A percentile compares a stretch with the other conserved stretches of the same genome.
phyloP scores from a whole-genome alignment of 2,888 invertebrate genomes.

The Resseliella maxima region DNA sequence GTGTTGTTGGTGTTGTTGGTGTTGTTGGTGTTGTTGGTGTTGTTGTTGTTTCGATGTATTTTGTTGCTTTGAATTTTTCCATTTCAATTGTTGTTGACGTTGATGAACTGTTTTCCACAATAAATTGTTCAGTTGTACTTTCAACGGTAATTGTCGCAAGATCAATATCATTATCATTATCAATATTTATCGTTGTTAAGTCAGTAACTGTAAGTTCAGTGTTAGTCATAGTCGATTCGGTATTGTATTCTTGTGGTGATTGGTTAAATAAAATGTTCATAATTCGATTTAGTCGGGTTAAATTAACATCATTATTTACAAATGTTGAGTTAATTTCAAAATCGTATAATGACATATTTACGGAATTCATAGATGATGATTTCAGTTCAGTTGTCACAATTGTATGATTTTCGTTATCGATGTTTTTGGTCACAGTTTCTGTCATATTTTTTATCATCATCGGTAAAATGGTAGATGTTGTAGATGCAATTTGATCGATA shows the following conservation, averaged over 20 bases:
- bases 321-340: neutral
- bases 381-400: neutral
- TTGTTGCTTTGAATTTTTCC: neutral
- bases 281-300: conserved; percentile 12
- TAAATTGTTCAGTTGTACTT: neutral
- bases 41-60: conserved; percentile 6
- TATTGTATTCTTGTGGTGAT: neutral
- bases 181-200: neutral
- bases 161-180: neutral
- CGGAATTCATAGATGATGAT: neutral
- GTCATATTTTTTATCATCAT: neutral
- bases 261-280: conserved; percentile 12
- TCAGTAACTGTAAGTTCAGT: neutral
- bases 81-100: neutral
- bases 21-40: conserved; percentile 49
- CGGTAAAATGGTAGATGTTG: conserved; percentile 56
- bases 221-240: conserved; percentile 5
- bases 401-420: neutral
- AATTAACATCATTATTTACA: conserved; percentile 31
- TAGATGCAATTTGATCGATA: neutral
- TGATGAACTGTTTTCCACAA: too few relatives aligned
- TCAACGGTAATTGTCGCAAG: neutral
- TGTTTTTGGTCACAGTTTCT: neutral
- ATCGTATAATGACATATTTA: conserved; percentile 23
- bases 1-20: conserved; percentile 52